A percentile compares a stretch with the other conserved stretches of the same genome.
Conservation (phyloP, 53 echinoderm and acorn worm genomes). For the Stichopus horrens region DNA sequence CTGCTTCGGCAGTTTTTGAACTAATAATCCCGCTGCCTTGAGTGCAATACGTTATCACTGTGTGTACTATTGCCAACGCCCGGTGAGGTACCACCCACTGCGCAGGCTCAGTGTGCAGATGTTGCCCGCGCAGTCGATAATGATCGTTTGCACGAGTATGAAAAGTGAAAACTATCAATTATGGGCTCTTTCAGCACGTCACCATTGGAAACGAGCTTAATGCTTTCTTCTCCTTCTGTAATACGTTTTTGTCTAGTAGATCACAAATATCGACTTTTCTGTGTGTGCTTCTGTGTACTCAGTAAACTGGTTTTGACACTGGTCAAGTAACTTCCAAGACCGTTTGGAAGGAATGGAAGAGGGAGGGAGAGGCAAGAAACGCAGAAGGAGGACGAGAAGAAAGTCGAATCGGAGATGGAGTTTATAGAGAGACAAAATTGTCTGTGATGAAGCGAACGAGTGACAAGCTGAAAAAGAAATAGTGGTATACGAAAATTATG, state of each 20-base stretch:
- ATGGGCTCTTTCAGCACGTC: not conserved
- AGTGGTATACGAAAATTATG: not conserved
- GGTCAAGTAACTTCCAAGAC: conserved; percentile 16
- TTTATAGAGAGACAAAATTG: conserved; percentile 20
- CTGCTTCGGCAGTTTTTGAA: not conserved
- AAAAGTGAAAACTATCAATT: not conserved
- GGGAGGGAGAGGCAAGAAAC: conserved; percentile 28
- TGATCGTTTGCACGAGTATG: not conserved
- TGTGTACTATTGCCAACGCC: not conserved
- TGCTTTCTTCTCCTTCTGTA: not conserved
- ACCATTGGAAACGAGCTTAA: not conserved
- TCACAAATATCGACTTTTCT: not conserved
- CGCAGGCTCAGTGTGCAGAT: not conserved
- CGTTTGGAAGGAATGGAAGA: conserved; percentile 52
- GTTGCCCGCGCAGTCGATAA: not conserved
- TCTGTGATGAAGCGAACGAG: not conserved
- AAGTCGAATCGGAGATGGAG: conserved; percentile 27
- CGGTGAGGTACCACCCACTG: not conserved
- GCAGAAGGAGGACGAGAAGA: conserved; percentile 35
- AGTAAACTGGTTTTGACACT: not conserved
- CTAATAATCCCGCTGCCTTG: not conserved
- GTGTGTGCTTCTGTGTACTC: not conserved
- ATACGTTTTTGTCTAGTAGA: not conserved
- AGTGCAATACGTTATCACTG: not conserved
- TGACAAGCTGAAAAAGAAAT: conserved; percentile 17